A percentile compares a stretch with the other conserved stretches of the same genome.
These are phyloP conservation scores for Dryococelus australis DNA, from an alignment of 2,888 invertebrate genomes.

Conservation along the genomic window DNA sequence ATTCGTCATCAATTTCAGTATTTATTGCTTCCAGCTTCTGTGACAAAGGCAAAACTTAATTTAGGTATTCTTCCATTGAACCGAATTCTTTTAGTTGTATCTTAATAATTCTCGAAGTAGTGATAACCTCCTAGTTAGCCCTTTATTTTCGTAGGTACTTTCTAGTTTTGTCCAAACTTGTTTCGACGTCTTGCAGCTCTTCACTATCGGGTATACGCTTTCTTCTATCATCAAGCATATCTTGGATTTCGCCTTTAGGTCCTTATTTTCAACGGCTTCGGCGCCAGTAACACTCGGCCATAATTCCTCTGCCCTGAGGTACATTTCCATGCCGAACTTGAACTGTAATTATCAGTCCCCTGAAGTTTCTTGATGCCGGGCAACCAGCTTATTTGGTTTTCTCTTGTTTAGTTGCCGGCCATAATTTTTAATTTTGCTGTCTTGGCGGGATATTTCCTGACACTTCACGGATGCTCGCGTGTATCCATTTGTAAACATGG, in stretches of 20 bases:
- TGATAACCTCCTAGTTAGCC: neutral
- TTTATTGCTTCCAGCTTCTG: neutral
- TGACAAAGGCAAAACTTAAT: neutral
- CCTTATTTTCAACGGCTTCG: neutral
- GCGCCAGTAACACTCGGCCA: neutral
- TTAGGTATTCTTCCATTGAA: neutral
- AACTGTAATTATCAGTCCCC: no score
- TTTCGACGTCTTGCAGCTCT: neutral
- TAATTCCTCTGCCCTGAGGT: neutral
- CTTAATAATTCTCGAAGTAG: neutral
- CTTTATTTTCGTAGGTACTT: neutral
- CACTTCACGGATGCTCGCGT: neutral
- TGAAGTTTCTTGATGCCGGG: no score
- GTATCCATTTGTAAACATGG: neutral
- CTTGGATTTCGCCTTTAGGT: no score
- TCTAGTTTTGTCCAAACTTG: no score
- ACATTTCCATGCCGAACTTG: slow-evolving; percentile 1
- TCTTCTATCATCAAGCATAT: neutral
- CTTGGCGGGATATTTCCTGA: no score
- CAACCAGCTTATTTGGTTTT: no score
- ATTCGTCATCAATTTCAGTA: no score
- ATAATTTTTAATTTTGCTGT: neutral
- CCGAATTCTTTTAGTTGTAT: no score
- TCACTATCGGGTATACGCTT: neutral
- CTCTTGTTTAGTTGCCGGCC: neutral